Base-by-base conservation (phyloP, 2,888 invertebrate species). In the Ectemnius cavifrons region DNA sequence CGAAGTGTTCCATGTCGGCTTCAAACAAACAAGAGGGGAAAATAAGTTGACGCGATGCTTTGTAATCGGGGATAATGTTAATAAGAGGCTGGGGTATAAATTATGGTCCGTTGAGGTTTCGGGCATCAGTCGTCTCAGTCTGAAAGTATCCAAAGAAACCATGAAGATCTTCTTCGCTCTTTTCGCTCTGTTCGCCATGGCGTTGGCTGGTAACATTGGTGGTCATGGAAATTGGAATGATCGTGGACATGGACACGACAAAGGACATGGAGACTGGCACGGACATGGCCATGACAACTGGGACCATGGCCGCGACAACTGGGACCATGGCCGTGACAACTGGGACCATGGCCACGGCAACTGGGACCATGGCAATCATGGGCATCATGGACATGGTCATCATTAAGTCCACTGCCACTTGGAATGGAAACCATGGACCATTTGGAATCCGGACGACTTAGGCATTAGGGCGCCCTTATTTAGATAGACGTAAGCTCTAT, bases 401-500 rank as follows among this genome's bases (percentile, higher is more conserved):
- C 52, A 52, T 52, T 14, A 16, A 52, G n/a, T 2, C 52, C 52
- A n/a, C n/a, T 52, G 16, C 23, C 23, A 23, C 23, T 37, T 52
- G 52, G 52, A 16, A 52, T 14, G 52, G 16, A 52, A 5, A 16
- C 52, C 52, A 52, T 52, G n/a, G 52, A 14, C 4, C 11, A 52
- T 14, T 13, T 16, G n/a, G 52, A 16, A 52, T 52, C 52, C 16
- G 1, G 14, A 52, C 52, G 52, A 52, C 52, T 52, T 16, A 52
- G 52, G 52, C 52, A 52, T 4, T 52, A 52, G 52, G 52, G 52
- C 52, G 52, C 52, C 52, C 52, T 52, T 52, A 5, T 52, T 52
- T n/a, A 14, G 13, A 52, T 16, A 52, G 5, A 52, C 16, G n/a
- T 52, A 52, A 14, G n/a, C 16, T 52, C 52, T n/a, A 6, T 37